Percentiles rank a stretch among this genome's conserved stretches.
Evolutionary conservation across 2,797 vertebrate genomes (phyloP).

Genomic region (Salarias fasciatus): DNA sequence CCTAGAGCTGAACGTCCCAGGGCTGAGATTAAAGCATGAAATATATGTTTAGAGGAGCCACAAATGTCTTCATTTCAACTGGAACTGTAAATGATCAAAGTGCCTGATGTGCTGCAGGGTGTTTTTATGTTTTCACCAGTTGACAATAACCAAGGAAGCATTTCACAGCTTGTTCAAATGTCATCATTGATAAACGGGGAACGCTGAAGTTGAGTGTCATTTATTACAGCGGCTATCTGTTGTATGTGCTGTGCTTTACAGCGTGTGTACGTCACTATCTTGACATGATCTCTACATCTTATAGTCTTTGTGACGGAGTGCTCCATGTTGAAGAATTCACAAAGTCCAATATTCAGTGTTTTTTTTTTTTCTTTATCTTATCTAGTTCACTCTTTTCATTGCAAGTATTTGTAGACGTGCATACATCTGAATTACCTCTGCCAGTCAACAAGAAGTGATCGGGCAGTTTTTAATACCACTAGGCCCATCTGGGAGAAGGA

Average conservation of each 20-base stretch:
- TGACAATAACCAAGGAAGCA: slow-evolving; percentile 55
- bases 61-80: slow-evolving; percentile 72
- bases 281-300: slow-evolving; percentile 16
- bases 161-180: slow-evolving; percentile 64
- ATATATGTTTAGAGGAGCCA: slow-evolving; percentile 68
- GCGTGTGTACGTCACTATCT: slow-evolving; percentile 11
- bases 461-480: slow-evolving; percentile 86
- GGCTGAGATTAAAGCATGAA: slow-evolving; percentile 79
- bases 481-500: slow-evolving; percentile 91
- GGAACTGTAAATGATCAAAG: slow-evolving; percentile 71
- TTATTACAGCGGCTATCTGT: slow-evolving; percentile 25
- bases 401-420: slow-evolving; percentile 67
- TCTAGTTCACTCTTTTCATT: slow-evolving; percentile 53
- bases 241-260: slow-evolving; percentile 3
- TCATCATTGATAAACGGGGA: slow-evolving; percentile 52
- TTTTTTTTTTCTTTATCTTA: slow-evolving; percentile 36
- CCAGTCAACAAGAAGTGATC: slow-evolving; percentile 91
- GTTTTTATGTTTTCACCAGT: slow-evolving; percentile 58
- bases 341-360: slow-evolving; percentile 26
- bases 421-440: slow-evolving; percentile 79
- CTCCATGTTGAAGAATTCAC: slow-evolving; percentile 33
- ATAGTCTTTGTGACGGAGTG: slow-evolving; percentile 19
- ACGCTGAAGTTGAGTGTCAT: slow-evolving; percentile 33
- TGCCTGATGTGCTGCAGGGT: slow-evolving; percentile 71
- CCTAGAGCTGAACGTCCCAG: slow-evolving; percentile 64